Conservation (phyloP, 2,797 vertebrate species). For the Scyliorhinus canicula region DNA sequence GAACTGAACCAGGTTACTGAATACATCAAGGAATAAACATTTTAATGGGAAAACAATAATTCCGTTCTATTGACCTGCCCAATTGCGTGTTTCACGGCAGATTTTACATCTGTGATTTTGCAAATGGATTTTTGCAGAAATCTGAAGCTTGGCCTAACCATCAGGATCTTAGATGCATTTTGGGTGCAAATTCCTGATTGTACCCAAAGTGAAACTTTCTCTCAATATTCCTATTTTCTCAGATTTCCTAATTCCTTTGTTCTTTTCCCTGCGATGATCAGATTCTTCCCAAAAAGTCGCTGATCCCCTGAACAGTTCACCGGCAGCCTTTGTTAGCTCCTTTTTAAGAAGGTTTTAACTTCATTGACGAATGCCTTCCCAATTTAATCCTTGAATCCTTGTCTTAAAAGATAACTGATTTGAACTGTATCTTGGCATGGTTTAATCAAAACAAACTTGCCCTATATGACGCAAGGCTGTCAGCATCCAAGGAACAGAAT, state of each 20-base stretch:
- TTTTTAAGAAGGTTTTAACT: not conserved
- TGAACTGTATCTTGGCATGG: slow-evolving; percentile 46
- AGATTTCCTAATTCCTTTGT: not conserved
- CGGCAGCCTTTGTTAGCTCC: not conserved
- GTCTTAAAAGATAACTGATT: slow-evolving; percentile 52
- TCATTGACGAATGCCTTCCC: not conserved
- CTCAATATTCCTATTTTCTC: not conserved
- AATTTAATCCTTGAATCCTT: not conserved
- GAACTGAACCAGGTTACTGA: not conserved
- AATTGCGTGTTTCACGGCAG: not conserved
- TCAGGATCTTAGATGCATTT: not conserved
- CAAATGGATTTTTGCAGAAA: not conserved
- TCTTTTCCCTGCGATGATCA: not conserved
- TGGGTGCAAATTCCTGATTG: not conserved
- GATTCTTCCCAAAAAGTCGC: not conserved
- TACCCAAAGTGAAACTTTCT: not conserved
- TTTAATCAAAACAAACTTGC: slow-evolving; percentile 49
- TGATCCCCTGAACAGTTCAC: not conserved
- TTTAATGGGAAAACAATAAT: not conserved
- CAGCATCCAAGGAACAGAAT: slow-evolving; percentile 50
- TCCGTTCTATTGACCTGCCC: not conserved
- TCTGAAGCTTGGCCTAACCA: not conserved
- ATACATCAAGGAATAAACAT: not conserved
- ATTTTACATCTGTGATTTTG: not conserved
- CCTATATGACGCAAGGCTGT: slow-evolving; percentile 47